phyloP scores from a whole-genome alignment of 1,140 invertebrate genomes.

The Pseudachorutes palmiensis region DNA sequence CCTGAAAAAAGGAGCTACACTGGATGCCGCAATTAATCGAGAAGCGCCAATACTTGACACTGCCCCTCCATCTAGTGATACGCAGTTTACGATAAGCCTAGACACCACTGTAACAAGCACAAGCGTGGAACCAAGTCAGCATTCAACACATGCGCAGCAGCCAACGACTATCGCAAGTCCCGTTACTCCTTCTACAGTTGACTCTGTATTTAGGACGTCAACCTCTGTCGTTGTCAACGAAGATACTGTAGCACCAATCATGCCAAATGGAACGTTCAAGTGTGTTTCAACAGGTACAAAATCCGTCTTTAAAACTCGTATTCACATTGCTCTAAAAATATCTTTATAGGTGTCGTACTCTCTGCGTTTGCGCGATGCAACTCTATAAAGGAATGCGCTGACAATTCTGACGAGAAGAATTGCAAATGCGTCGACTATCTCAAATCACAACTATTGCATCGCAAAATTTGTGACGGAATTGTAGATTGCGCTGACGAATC shows the following conservation, averaged over 20 bases:
- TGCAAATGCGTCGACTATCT: constrained; percentile 64
- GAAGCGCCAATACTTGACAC: no score
- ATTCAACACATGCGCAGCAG: not conserved
- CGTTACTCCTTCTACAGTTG: not conserved
- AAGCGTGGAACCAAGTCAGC: not conserved
- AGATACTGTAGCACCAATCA: constrained; percentile 14
- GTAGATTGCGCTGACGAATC: constrained; percentile 53
- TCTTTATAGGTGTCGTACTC: constrained; percentile 56
- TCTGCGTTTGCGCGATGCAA: constrained; percentile 61
- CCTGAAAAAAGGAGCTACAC: no score
- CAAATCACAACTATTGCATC: constrained; percentile 55
- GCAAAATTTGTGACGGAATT: constrained; percentile 70
- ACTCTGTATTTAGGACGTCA: constrained; percentile 17
- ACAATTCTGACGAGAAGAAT: constrained; percentile 25
- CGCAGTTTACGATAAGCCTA: no score
- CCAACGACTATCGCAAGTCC: not conserved
- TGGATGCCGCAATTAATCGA: no score
- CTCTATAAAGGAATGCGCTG: constrained; percentile 58
- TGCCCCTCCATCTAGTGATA: no score
- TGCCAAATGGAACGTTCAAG: constrained; percentile 33
- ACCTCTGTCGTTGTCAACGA: constrained; percentile 29
- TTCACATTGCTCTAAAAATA: no score
- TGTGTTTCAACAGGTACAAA: constrained; percentile 54
- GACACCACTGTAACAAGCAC: no score
- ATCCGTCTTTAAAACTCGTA: no score